phyloP scores from a whole-genome alignment of 2,888 invertebrate species.

The Ceramica pisi region DNA sequence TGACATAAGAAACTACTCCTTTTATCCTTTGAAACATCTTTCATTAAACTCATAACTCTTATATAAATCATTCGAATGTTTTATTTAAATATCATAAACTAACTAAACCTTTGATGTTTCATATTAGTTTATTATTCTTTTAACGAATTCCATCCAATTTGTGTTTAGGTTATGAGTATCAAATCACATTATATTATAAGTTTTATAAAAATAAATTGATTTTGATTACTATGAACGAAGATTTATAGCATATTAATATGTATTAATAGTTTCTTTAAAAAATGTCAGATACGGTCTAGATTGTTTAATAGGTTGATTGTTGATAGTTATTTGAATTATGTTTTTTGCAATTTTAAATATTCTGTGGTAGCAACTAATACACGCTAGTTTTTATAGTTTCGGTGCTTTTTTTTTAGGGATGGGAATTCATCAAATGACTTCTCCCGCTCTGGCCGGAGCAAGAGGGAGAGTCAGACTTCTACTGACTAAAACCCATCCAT shows the following conservation, averaged over 20 bases:
- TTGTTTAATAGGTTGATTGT: neutral
- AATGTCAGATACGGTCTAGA: constrained; percentile 1
- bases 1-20: constrained; percentile 6
- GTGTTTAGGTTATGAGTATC: constrained; percentile 23
- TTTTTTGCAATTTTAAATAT: neutral
- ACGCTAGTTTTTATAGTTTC: no score
- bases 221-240: constrained; percentile 22
- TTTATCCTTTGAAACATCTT: constrained; percentile 5
- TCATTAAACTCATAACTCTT: constrained; percentile 15
- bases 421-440: no score
- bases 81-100: constrained; percentile 23
- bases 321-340: neutral
- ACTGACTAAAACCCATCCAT: no score
- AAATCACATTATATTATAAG: constrained; percentile 3
- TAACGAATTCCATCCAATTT: constrained; percentile 25
- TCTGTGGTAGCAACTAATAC: no score
- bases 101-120: constrained; percentile 34
- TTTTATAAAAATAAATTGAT: constrained; percentile 27
- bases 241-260: constrained; percentile 16
- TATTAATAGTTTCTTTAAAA: constrained; percentile 1
- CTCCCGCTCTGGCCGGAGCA: no score
- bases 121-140: constrained; percentile 15
- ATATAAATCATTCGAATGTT: constrained; percentile 14
- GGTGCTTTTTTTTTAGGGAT: no score
- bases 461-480: no score